Base-by-base conservation (phyloP, 2,888 invertebrate species). In the Xylocampa areola region DNA sequence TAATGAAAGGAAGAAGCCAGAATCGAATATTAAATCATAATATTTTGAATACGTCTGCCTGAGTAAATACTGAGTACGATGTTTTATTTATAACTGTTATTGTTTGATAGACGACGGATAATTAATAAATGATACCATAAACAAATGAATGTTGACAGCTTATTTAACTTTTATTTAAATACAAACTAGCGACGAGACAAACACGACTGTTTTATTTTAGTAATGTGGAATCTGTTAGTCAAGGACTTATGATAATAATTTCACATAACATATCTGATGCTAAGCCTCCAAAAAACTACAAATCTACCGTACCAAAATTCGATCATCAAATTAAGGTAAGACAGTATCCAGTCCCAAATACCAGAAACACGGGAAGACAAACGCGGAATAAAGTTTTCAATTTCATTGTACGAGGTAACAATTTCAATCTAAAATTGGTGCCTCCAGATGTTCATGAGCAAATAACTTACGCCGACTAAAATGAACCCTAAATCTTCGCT, bases 401-500 rank as follows among this genome's bases (percentile, higher is more conserved):
- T 87, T 86, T 77, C 78, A 79, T 80, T 74, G 74, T 79, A 81
- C 76, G 77, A 82, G 77, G 83, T 82, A 83, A 86, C 85, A 78
- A 86, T 87, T 89, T 86, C 89, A 87, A 86, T 88, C 85, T 86
- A 81, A 86, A 87, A 86, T 86, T 82, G 81, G 81, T 81, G 76
- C 81, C 84, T 85, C 87, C 91, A 91, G 90, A 90, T 92, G 92
- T 90, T 92, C 87, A 85, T 86, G 86, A 87, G 84, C 85, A 85
- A 89, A 91, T 91, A 92, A 90, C 88, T 91, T 88, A 88, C 84
- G 80, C 78, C 79, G 81, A 82, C 83, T 84, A 86, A 89, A 91
- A 89, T 90, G 91, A 91, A 89, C 90, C 84, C 85, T 92, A 92
- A 92, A 92, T 92, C 91, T 90, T 87, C 81, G 61, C 73, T 78